phyloP scores from a whole-genome alignment of 2,113 vertebrate genomes.

The Mormyrus lacerda region DNA sequence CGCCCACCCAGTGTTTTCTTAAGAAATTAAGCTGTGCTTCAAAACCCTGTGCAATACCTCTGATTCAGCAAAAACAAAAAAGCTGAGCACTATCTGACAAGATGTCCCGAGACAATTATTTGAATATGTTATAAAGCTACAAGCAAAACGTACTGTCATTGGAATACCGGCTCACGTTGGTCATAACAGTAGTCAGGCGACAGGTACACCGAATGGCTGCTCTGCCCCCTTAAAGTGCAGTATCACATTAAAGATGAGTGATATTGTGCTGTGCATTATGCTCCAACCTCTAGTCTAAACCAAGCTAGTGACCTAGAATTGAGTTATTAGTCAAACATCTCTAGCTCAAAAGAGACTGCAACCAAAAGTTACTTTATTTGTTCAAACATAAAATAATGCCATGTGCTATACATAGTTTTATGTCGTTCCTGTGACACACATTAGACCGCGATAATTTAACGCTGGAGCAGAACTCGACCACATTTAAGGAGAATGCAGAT shows the following conservation, averaged over 20 bases:
- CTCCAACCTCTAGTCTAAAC: neutral
- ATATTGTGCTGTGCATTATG: neutral
- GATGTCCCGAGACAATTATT: neutral
- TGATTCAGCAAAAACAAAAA: neutral
- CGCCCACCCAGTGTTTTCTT: neutral
- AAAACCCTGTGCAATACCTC: neutral
- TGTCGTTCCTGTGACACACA: neutral
- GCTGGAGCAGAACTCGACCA: neutral
- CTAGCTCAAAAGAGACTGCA: neutral
- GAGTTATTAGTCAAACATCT: neutral
- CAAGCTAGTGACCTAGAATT: neutral
- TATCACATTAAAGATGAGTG: neutral
- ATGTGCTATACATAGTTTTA: neutral
- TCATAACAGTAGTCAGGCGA: neutral
- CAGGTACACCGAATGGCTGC: neutral
- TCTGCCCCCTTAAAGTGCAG: neutral
- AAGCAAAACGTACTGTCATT: neutral
- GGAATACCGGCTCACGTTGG: neutral
- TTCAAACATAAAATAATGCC: neutral
- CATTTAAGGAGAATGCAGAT: neutral
- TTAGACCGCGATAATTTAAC: neutral
- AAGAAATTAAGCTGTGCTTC: neutral
- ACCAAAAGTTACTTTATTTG: neutral
- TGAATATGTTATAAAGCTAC: neutral
- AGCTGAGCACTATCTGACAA: neutral